Evolutionary conservation across 2,888 invertebrate genomes (phyloP).

Genomic region (Quadroppia sp.): DNA sequence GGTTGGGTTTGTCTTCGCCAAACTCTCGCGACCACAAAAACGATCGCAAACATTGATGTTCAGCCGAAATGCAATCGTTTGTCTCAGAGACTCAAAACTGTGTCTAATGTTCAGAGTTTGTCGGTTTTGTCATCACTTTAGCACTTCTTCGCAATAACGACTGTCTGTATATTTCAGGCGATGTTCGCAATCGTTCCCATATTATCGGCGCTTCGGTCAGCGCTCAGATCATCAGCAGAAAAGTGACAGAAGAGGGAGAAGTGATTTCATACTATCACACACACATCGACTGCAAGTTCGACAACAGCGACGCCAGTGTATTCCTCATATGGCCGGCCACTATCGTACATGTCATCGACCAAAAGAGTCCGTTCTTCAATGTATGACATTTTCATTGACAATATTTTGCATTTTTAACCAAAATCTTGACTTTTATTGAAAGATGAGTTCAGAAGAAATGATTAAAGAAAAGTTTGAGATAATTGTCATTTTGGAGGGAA

Average conservation of each 20-base stretch:
- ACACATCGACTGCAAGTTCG: conserved; percentile 59
- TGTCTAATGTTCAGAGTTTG: conserved; percentile 90
- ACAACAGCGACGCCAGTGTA: conserved; percentile 84
- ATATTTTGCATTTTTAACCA: background rate
- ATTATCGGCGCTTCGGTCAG: conserved; percentile 96
- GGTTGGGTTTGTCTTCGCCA: conserved; percentile 83
- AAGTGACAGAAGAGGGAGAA: conserved; percentile 79
- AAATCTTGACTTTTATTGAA: too few species aligned
- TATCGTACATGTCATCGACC: conserved; percentile 90
- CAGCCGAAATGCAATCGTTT: conserved; percentile 85
- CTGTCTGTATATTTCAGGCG: conserved; percentile 56
- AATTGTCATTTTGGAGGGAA: conserved; percentile 90
- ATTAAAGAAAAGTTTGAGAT: conserved; percentile 88
- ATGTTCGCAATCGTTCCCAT: conserved; percentile 87
- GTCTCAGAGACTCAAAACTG: conserved; percentile 82
- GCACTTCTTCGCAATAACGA: background rate
- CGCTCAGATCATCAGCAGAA: conserved; percentile 78
- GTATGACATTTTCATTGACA: conserved; percentile 12
- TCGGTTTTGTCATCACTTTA: background rate
- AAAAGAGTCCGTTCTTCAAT: conserved; percentile 81
- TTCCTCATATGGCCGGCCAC: conserved; percentile 99
- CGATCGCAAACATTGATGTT: conserved; percentile 92
- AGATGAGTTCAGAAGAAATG: conserved; percentile 82
- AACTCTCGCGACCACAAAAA: conserved; percentile 91
- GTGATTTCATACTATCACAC: conserved; percentile 84